Evolutionary conservation across 1,140 invertebrate species (phyloP).

Genomic region (Calliopsis andreniformis): DNA sequence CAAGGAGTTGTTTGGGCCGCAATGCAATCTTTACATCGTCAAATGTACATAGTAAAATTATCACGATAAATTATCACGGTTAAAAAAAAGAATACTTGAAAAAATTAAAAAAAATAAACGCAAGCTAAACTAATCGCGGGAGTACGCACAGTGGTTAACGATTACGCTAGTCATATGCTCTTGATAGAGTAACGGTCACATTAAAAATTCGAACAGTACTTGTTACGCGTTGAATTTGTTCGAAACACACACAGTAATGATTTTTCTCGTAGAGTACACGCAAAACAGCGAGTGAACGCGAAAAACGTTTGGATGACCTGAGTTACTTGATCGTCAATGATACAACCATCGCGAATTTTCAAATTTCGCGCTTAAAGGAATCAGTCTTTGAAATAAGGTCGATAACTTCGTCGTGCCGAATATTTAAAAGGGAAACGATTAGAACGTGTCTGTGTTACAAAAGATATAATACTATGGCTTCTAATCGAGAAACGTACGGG

Average conservation of each 20-base stretch:
- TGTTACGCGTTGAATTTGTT: conserved; percentile 19
- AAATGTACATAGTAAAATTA: conserved; percentile 25
- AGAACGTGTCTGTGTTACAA: conserved; percentile 7
- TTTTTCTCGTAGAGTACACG: conserved; percentile 24
- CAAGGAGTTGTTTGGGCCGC: conserved; percentile 7
- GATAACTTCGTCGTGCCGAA: conserved; percentile 12
- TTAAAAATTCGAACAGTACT: neutral
- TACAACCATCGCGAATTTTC: conserved; percentile 1
- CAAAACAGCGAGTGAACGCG: neutral
- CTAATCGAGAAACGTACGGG: conserved; percentile 36
- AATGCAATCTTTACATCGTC: conserved; percentile 28
- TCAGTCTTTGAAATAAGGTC: conserved; percentile 64
- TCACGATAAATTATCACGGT: conserved; percentile 8
- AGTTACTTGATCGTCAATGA: conserved; percentile 28
- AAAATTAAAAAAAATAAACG: conserved; percentile 2
- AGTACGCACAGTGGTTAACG: conserved; percentile 10
- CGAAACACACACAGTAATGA: conserved; percentile 12
- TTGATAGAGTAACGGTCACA: conserved; percentile 2
- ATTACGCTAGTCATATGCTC: neutral
- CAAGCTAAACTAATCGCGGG: conserved; percentile 21
- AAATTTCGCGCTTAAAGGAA: conserved; percentile 46
- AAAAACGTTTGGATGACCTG: neutral
- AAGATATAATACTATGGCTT: neutral
- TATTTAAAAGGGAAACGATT: conserved; percentile 16
- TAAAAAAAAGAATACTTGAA: conserved; percentile 21